phyloP scores from a whole-genome alignment of 2,888 invertebrate species.

The Drosophila borborema region DNA sequence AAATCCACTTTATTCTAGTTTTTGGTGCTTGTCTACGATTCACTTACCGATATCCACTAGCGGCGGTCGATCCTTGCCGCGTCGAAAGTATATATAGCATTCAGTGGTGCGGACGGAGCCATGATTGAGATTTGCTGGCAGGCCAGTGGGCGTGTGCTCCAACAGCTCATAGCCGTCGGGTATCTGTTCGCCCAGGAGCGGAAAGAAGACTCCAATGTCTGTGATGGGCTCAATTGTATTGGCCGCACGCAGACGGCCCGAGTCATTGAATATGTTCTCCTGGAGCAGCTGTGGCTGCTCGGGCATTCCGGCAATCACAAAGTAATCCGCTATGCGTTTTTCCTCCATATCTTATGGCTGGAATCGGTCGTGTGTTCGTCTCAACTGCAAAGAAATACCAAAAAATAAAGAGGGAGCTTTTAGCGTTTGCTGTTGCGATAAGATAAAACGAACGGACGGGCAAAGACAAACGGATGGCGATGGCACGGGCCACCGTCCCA shows the following conservation, averaged over 20 bases:
- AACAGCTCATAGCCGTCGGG: constrained; percentile 90
- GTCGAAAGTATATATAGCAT: constrained; percentile 95
- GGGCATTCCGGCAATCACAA: constrained; percentile 98
- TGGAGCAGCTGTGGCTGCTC: constrained; percentile 91
- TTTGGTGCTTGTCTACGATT: not conserved
- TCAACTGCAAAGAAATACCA: constrained; percentile 35
- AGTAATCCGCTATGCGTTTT: constrained; percentile 97
- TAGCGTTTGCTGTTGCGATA: constrained; percentile 23
- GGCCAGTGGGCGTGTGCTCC: constrained; percentile 93
- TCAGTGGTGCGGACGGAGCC: constrained; percentile 97
- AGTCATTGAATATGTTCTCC: constrained; percentile 90
- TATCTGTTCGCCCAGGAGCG: constrained; percentile 93
- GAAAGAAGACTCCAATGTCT: constrained; percentile 96
- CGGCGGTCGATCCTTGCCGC: constrained; percentile 97
- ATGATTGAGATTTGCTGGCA: constrained; percentile 98
- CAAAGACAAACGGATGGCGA: not conserved
- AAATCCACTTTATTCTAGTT: not conserved
- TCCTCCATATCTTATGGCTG: constrained; percentile 89
- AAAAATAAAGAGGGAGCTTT: not conserved
- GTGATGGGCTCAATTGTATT: constrained; percentile 96
- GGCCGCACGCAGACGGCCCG: constrained; percentile 92
- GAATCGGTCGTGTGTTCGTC: constrained; percentile 21
- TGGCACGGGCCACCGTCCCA: not conserved
- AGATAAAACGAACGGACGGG: constrained; percentile 34
- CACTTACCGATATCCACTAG: constrained; percentile 97